phyloP scores from a whole-genome alignment of 2,888 invertebrate genomes.

The Caenorhabditis sp. region DNA sequence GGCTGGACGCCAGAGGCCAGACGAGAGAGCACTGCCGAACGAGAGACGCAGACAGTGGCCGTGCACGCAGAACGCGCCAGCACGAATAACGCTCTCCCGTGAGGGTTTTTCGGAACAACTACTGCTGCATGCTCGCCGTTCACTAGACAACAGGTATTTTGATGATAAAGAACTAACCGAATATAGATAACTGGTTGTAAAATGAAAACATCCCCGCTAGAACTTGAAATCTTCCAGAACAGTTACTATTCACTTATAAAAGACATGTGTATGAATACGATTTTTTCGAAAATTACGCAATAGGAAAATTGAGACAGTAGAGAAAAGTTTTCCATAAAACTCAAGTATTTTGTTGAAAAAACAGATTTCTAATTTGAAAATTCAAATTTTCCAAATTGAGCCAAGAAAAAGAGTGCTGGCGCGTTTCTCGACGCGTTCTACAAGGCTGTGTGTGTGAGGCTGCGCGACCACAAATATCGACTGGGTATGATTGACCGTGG shows the following conservation, averaged over 20 bases:
- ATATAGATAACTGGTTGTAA: neutral
- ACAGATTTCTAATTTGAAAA: conserved; percentile 8
- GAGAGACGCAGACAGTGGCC: conserved; percentile 35
- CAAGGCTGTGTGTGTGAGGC: neutral
- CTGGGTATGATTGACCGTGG: conserved; percentile 12
- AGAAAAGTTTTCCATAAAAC: too few species aligned
- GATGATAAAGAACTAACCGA: neutral
- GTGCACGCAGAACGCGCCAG: conserved; percentile 57
- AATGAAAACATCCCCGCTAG: neutral
- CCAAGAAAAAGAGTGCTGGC: conserved; percentile 7
- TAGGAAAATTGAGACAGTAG: too few species aligned
- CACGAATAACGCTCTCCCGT: conserved; percentile 8
- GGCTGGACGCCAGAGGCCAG: conserved; percentile 56
- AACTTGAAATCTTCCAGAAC: neutral
- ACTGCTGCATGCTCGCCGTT: neutral
- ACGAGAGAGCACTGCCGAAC: conserved; percentile 11
- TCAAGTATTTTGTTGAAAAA: neutral
- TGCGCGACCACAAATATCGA: conserved; percentile 36
- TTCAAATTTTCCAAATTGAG: conserved; percentile 19
- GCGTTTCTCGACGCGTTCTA: conserved; percentile 12
- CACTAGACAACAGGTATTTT: neutral
- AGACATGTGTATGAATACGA: too few species aligned
- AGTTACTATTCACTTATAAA: too few species aligned
- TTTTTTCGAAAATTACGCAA: too few species aligned
- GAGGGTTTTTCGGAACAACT: neutral